Evolutionary conservation across 2,888 invertebrate species (phyloP), one percentile per base, ranked within the genome.

Genomic region (Omphaloscelis lunosa): DNA sequence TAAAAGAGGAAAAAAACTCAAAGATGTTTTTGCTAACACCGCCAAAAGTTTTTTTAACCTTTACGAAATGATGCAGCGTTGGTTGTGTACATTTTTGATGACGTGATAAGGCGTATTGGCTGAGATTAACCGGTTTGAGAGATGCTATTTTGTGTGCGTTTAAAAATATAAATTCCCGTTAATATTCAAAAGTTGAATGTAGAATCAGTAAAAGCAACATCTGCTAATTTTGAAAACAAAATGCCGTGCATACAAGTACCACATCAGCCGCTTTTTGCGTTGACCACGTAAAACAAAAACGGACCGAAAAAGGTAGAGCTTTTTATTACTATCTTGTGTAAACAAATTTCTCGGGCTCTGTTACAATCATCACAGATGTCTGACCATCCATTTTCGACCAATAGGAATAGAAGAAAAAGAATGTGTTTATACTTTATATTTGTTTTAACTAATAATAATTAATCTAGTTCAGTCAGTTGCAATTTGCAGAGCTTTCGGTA

Each of bases 21-120:
- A 84, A 45, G 48, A 72, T 34, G 29, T 66, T 51, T 80, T 80
- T 62, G 73, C 66, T 34, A 45, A 80, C 34, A 58, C 79, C 79
- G 79, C 83, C 77, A 67, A 77, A 88, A 79, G 76, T 34, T 58
- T 70, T 85, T 74, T 63, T 53, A 29, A 61, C 29, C 9, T 77
- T 72, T 45, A 53, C 58, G 66, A 48, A 72, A 77, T 34, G 59
- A 45, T 80, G 56, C n/a, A n/a, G n/a, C n/a, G n/a, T 77, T 72
- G 73, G 76, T 29, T 68, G 71, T 87, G 74, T 58, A 27, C n/a
- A 65, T 86, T 67, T 79, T 87, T 84, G 71, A 79, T 72, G 72
- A 78, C 39, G 20, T 68, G 70, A 84, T 77, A 80, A 71, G 58
- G 51, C 15, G 29, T 53, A 65, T 53, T 41, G n/a, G 23, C 27